phyloP scores from a whole-genome alignment of 2,113 vertebrate species.

The Redunca redunca region DNA sequence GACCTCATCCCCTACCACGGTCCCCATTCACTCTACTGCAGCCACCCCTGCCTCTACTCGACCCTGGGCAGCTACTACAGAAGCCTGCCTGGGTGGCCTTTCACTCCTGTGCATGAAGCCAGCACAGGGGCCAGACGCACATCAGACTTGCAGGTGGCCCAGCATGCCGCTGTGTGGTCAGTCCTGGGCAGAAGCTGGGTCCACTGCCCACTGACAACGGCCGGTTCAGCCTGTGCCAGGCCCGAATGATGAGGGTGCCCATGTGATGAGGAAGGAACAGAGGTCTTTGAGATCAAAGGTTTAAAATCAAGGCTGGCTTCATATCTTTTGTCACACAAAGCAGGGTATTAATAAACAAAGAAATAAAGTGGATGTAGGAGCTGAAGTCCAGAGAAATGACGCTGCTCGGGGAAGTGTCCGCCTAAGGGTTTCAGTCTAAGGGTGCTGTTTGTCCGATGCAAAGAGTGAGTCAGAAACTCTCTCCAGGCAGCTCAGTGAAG shows the following conservation, averaged over 20 bases:
- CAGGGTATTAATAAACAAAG: neutral
- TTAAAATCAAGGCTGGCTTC: neutral
- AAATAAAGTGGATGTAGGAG: neutral
- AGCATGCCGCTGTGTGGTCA: neutral
- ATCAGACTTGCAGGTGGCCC: neutral
- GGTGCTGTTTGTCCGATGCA: no score
- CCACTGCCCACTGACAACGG: neutral
- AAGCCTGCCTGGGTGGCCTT: neutral
- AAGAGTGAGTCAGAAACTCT: neutral
- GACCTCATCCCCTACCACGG: rapidly evolving
- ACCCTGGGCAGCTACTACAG: neutral
- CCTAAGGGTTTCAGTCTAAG: neutral
- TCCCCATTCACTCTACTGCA: neutral
- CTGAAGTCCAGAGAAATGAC: neutral
- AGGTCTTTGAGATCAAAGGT: neutral
- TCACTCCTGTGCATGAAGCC: neutral
- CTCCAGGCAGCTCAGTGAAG: neutral
- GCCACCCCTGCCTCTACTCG: neutral
- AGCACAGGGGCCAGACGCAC: neutral
- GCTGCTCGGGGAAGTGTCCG: rapidly evolving
- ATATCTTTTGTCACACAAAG: neutral
- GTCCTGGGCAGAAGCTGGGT: neutral
- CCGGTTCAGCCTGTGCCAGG: neutral
- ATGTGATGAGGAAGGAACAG: neutral
- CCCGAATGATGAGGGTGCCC: neutral